Evolutionary conservation across 1,140 invertebrate genomes (phyloP).

Genomic region (Zaprionus lachaisei): DNA sequence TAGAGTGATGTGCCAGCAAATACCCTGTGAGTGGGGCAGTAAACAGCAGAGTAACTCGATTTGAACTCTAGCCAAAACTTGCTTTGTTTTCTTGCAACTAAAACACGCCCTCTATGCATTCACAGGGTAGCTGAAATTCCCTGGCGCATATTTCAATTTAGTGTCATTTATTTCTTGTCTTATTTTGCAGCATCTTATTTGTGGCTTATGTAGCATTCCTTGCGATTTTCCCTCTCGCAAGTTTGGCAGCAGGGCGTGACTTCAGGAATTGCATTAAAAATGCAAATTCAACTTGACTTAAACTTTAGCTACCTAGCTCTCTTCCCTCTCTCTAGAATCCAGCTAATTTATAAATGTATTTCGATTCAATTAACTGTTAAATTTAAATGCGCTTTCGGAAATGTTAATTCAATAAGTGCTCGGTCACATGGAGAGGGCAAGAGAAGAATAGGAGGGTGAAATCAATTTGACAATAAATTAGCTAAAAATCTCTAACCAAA

Average conservation of each 20-base stretch:
- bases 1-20: not conserved
- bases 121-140: conserved; percentile 30
- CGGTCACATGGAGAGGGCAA: not conserved
- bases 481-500: conserved; percentile 27
- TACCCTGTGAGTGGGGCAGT: conserved; percentile 3
- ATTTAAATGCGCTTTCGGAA: conserved; percentile 15
- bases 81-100: not conserved
- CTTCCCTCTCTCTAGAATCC: not conserved
- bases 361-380: conserved; percentile 39
- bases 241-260: not conserved
- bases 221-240: conserved; percentile 43
- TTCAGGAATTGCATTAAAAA: conserved; percentile 72
- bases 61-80: not conserved
- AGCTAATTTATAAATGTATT: conserved; percentile 38
- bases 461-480: conserved; percentile 44
- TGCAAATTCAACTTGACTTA: conserved; percentile 40
- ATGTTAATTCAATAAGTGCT: conserved; percentile 45
- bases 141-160: conserved; percentile 66
- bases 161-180: conserved; percentile 47
- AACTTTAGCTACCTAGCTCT: conserved; percentile 3
- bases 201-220: conserved; percentile 30
- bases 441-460: not conserved
- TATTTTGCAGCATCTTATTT: conserved; percentile 22
- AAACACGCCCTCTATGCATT: not conserved
- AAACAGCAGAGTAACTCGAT: not conserved